Conservation (phyloP, 2,888 invertebrate species). For the Ferrisia virgata region DNA sequence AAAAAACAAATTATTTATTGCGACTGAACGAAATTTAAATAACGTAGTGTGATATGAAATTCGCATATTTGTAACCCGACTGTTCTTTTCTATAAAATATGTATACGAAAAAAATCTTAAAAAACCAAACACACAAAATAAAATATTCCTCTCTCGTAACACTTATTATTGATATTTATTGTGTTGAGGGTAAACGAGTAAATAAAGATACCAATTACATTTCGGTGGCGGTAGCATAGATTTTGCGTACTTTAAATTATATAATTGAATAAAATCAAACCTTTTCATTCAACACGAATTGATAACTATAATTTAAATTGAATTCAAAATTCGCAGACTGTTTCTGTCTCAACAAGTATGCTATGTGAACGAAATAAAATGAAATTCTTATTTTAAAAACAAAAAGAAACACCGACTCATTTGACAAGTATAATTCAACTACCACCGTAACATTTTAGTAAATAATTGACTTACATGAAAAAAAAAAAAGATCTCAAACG, state of each 20-base stretch:
- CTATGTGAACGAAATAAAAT: neutral
- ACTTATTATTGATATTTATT: too few relatives aligned
- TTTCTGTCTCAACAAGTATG: neutral
- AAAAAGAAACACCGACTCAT: neutral
- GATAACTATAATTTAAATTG: neutral
- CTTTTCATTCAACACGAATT: too few relatives aligned
- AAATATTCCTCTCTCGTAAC: neutral
- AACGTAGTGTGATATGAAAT: neutral
- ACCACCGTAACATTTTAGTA: neutral
- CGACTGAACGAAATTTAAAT: neutral
- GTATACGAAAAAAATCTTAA: neutral
- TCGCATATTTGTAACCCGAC: neutral
- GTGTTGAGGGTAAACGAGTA: too few relatives aligned
- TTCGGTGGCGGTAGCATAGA: too few relatives aligned
- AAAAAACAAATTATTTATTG: neutral
- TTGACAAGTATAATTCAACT: neutral
- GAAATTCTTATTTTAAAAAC: neutral
- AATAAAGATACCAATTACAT: too few relatives aligned
- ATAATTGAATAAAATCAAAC: too few relatives aligned
- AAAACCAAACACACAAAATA: neutral
- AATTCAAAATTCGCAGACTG: neutral
- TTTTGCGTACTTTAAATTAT: too few relatives aligned
- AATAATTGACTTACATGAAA: neutral
- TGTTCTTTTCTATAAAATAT: neutral
- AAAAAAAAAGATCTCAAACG: neutral